Evolutionary conservation across 2,797 vertebrate genomes (phyloP), one percentile per base, ranked within the genome.

Genomic region (Gymnopithys bicolor): DNA sequence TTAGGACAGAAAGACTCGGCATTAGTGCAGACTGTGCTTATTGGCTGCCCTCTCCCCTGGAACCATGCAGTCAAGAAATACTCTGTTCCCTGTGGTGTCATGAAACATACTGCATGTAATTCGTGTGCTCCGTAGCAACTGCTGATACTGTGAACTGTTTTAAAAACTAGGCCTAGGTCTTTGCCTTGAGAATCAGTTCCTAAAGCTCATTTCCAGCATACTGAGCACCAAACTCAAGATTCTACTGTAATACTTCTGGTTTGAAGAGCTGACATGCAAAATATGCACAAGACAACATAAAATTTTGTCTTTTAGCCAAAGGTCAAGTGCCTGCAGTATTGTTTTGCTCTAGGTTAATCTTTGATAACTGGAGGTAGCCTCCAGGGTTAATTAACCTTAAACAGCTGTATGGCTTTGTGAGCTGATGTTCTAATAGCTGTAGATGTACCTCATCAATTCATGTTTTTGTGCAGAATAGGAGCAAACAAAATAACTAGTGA

Each of bases 401-500:
- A 78, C 55, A 79, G 15, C 56, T 55, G 33, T 59, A 53, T 88
- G 73, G 59, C 22, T 87, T 71, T 84, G 48, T 63, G 79, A 92
- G 53, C 53, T 77, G 45, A 10, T 52, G 70, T 41, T 93, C 41
- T 80, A 46, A 63, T 43, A 81, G 45, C 75, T 78, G 46, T 76
- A 41, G 18, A 89, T 58, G 27, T 9, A 17, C 15, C 15, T 12
- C 49, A 39, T 66, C 71, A 93, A 30, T 92, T 84, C 35, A 7
- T 48, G 27, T 71, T 94, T 92, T 79, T 93, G 35, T 93, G 49
- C 88, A 99, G 99, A 97, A 95, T 99, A 63, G 99, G 99, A 68
- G 98, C 98, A 93, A 99, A 99, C 97, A 98, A 97, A 82, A 99
- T 99, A 95, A 99, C 99, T 0, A 94, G 97, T 0, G 98, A 98